A percentile compares a stretch with the other conserved stretches of the same genome.
These are phyloP conservation scores for Aurelia coerulea DNA, from an alignment of 30 jellyfish, hydroid and myxozoan genomes.

Conservation along the genomic window DNA sequence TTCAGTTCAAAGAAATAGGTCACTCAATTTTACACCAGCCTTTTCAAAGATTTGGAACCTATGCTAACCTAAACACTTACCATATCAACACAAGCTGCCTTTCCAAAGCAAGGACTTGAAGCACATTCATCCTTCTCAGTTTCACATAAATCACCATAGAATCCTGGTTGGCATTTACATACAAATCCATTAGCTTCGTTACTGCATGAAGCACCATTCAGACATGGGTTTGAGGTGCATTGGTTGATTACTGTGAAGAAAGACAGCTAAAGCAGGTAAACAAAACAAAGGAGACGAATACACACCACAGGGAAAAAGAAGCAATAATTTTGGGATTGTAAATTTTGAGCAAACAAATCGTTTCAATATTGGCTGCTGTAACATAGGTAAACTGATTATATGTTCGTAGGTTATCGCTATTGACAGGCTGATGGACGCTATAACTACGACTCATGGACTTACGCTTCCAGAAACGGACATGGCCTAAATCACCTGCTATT, in stretches of 20 bases:
- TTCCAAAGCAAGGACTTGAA: slow-evolving; percentile 84
- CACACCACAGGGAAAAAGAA: neutral
- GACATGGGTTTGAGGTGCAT: slow-evolving; percentile 90
- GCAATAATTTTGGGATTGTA: no score
- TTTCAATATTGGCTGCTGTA: no score
- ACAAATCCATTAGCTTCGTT: slow-evolving; percentile 63
- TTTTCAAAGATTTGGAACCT: no score
- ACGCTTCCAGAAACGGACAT: no score
- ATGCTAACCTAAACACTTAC: slow-evolving; percentile 17
- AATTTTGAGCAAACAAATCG: no score
- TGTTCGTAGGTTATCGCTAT: no score
- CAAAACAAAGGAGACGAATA: neutral
- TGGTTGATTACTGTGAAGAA: slow-evolving; percentile 60
- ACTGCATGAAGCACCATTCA: slow-evolving; percentile 80
- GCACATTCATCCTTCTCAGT: slow-evolving; percentile 87
- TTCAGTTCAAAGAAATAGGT: no score
- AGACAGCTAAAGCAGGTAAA: neutral
- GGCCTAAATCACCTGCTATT: no score
- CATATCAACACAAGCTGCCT: slow-evolving; percentile 87
- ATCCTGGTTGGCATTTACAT: slow-evolving; percentile 86
- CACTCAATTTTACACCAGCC: no score
- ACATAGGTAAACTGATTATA: no score
- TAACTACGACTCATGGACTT: no score
- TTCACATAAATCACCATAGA: slow-evolving; percentile 79
- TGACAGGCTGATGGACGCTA: no score